Conservation (phyloP, 2,113 vertebrate genomes). For the Corythoichthys intestinalis region DNA sequence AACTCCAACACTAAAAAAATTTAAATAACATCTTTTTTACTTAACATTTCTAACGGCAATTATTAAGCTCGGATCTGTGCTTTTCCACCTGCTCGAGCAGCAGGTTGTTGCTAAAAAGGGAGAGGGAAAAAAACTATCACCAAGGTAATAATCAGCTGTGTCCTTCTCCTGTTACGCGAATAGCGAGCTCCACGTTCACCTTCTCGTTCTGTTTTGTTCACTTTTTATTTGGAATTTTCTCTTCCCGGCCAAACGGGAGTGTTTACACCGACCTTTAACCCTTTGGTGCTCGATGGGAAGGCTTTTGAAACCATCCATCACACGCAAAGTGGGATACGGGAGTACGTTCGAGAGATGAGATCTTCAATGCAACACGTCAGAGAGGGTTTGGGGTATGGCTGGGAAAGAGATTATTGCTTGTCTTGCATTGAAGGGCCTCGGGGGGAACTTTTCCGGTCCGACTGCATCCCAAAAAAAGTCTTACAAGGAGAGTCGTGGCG, state of each 20-base stretch:
- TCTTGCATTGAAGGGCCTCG: slow-evolving; percentile 23
- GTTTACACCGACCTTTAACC: slow-evolving; percentile 65
- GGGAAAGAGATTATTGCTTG: slow-evolving; percentile 23
- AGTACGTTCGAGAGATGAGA: slow-evolving; percentile 7
- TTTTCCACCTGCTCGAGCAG: background rate
- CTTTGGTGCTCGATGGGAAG: slow-evolving; percentile 60
- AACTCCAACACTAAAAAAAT: no score
- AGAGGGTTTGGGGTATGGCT: slow-evolving; percentile 6
- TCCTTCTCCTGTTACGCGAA: slow-evolving; percentile 61
- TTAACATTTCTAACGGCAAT: no score
- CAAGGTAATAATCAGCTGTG: slow-evolving; percentile 58
- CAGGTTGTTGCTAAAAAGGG: background rate
- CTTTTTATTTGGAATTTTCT: slow-evolving; percentile 50
- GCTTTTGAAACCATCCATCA: slow-evolving; percentile 67
- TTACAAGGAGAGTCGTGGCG: slow-evolving; percentile 54
- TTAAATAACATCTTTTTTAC: no score
- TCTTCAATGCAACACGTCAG: background rate
- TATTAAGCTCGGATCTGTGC: no score
- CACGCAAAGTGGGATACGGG: slow-evolving; percentile 53
- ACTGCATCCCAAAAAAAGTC: slow-evolving; percentile 30
- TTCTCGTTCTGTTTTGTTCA: slow-evolving; percentile 23
- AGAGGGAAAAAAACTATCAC: slow-evolving; percentile 31
- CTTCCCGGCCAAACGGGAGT: slow-evolving; percentile 39
- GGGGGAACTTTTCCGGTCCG: slow-evolving; percentile 51
- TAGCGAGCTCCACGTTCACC: slow-evolving; percentile 51